Conservation (phyloP, 2,888 invertebrate species). For the Lasioglossum malachurum region DNA sequence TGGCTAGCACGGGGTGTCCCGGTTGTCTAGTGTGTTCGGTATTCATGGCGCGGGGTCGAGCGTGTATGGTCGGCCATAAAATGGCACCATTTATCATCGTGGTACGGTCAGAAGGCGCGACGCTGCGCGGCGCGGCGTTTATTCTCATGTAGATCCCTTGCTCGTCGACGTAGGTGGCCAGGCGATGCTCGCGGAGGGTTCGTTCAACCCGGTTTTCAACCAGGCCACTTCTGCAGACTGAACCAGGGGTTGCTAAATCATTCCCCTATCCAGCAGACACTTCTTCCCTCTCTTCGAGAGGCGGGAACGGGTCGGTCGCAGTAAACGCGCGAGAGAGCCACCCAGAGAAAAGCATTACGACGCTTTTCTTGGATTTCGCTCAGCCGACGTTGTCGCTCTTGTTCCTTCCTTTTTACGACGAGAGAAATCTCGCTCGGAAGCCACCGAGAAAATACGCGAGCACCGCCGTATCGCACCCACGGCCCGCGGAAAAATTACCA, state of each 20-base stretch:
- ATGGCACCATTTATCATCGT: slow-evolving; percentile 68
- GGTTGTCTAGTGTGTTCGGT: slow-evolving; percentile 23
- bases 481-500: neutral
- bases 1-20: slow-evolving; percentile 19
- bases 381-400: slow-evolving; percentile 15
- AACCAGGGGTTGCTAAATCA: slow-evolving; percentile 59
- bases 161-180: slow-evolving; percentile 60
- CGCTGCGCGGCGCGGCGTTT: slow-evolving; percentile 44
- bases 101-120: slow-evolving; percentile 41
- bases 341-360: slow-evolving; percentile 24
- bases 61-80: slow-evolving; percentile 61
- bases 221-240: slow-evolving; percentile 57
- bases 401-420: slow-evolving; percentile 28
- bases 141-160: slow-evolving; percentile 60
- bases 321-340: slow-evolving; percentile 16
- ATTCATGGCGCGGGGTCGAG: slow-evolving; percentile 39
- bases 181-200: slow-evolving; percentile 52
- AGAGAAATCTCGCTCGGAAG: slow-evolving; percentile 9
- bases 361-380: slow-evolving; percentile 42
- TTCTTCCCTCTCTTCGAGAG: slow-evolving; percentile 36
- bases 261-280: slow-evolving; percentile 54
- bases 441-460: neutral
- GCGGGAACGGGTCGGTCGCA: slow-evolving; percentile 19
- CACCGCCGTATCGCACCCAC: neutral
- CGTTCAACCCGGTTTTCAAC: slow-evolving; percentile 67